phyloP scores from a whole-genome alignment of 1,140 invertebrate genomes.

The Stratiolaelaps scimitus region DNA sequence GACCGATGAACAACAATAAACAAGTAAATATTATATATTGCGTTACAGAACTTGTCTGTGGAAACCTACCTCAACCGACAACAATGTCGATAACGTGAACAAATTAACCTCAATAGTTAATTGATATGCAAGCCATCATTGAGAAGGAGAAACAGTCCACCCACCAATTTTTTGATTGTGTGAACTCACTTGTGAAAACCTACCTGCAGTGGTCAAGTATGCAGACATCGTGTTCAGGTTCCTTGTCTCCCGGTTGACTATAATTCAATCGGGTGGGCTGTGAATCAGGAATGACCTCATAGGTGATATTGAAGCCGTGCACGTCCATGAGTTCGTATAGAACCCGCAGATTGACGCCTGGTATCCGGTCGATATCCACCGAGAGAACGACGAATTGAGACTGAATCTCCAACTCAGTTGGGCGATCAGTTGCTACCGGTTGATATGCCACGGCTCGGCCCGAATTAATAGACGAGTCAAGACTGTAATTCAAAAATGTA shows the following conservation, averaged over 20 bases:
- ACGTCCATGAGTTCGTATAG: conserved; percentile 64
- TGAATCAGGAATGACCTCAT: conserved; percentile 51
- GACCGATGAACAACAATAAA: conserved; percentile 50
- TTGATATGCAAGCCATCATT: too few relatives aligned
- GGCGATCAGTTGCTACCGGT: conserved; percentile 36
- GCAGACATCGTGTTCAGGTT: too few relatives aligned
- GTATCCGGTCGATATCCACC: conserved; percentile 55
- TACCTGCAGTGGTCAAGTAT: conserved; percentile 18
- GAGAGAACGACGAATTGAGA: conserved; percentile 64
- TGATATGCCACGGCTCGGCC: conserved; percentile 37
- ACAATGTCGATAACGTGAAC: too few relatives aligned
- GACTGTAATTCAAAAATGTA: neutral
- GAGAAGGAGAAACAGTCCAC: too few relatives aligned
- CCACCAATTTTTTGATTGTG: too few relatives aligned
- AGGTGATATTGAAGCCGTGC: conserved; percentile 83
- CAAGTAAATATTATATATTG: neutral
- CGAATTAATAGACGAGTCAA: conserved; percentile 34
- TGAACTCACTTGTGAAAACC: too few relatives aligned
- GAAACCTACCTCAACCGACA: too few relatives aligned
- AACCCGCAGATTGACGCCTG: conserved; percentile 67
- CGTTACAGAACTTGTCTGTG: neutral
- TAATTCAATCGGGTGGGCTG: too few relatives aligned
- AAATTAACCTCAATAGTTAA: too few relatives aligned
- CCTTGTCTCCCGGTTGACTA: too few relatives aligned
- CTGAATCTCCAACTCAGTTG: conserved; percentile 47